Base-by-base conservation (phyloP, 2,888 invertebrate genomes). In the Allophyes oxyacanthae region DNA sequence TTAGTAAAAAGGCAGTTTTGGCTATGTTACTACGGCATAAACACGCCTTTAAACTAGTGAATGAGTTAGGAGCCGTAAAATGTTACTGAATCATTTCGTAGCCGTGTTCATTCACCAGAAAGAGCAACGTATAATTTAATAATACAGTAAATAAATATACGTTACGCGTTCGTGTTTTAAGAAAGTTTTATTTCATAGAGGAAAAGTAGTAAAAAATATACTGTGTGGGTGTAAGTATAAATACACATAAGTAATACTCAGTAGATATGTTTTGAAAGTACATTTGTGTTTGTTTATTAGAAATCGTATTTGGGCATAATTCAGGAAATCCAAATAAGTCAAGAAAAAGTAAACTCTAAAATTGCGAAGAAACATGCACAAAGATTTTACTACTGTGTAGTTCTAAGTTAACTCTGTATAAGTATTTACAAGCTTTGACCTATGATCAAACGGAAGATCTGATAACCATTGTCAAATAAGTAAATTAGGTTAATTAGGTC, bases 41-140 rank as follows among this genome's bases (percentile, higher is more conserved):
- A n/a, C 56, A 64, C 53, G 46, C 54, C 44, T 26, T 5, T 41
- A 58, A 25, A 11, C 53, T 62, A 56, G 51, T 76, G 67, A 77
- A 77, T 76, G 76, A 71, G 54, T 54, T 45, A 44, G 72, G 59
- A 60, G 64, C 70, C 52, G 49, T 79, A 79, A 79, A 68, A 79
- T 74, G 74, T 40, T 64, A 78, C 79, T 70, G 58, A 66, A 41
- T 69, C 53, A 51, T 41, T 40, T 53, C 58, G 13, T 40, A 49
- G 55, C 13, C 64, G 60, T 72, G 76, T 54, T 56, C 76, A 75
- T 56, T 63, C 56, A 72, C 57, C 57, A 68, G 64, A 72, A 75
- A 74, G 48, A 56, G n/a, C 36, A 75, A 64, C 69, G 56, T 72
- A 46, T 64, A 75, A 74, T 75, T 75, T 75, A 43, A 64, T 56